Evolutionary conservation across 2,888 invertebrate genomes (phyloP).

Genomic region (Galerucella calmariensis): DNA sequence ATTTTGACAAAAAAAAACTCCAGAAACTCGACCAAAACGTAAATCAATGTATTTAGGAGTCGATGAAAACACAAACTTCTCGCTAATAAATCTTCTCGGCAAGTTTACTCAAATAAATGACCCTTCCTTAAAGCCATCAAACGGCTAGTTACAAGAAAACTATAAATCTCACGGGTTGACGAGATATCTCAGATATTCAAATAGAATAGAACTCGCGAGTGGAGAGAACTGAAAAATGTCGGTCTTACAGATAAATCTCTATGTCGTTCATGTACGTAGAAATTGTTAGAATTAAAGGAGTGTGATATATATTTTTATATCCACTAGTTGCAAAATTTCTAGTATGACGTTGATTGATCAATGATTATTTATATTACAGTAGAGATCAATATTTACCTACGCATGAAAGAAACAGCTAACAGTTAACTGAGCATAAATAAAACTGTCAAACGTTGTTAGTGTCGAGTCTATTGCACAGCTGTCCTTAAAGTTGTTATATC

Average conservation of each 20-base stretch:
- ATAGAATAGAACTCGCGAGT: conserved; percentile 32
- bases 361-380: too few species aligned
- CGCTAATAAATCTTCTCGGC: conserved; percentile 29
- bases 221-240: conserved; percentile 29
- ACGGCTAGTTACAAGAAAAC: conserved; percentile 18
- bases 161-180: conserved; percentile 31
- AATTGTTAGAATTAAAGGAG: background rate
- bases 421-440: too few species aligned
- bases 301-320: background rate
- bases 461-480: too few species aligned
- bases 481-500: too few species aligned
- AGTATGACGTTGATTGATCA: background rate
- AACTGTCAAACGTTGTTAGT: too few species aligned
- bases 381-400: too few species aligned
- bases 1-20: conserved; percentile 7
- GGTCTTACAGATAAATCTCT: conserved; percentile 14
- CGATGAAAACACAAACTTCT: conserved; percentile 8
- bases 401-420: too few species aligned
- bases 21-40: conserved; percentile 1
- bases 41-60: conserved; percentile 5
- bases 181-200: conserved; percentile 34
- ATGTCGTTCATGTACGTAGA: conserved; percentile 1
- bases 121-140: conserved; percentile 24
- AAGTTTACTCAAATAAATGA: conserved; percentile 21
- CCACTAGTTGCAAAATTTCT: background rate